Evolutionary conservation across 2,113 vertebrate genomes (phyloP), one percentile per base, ranked within the genome.

Genomic region (Esox niger): DNA sequence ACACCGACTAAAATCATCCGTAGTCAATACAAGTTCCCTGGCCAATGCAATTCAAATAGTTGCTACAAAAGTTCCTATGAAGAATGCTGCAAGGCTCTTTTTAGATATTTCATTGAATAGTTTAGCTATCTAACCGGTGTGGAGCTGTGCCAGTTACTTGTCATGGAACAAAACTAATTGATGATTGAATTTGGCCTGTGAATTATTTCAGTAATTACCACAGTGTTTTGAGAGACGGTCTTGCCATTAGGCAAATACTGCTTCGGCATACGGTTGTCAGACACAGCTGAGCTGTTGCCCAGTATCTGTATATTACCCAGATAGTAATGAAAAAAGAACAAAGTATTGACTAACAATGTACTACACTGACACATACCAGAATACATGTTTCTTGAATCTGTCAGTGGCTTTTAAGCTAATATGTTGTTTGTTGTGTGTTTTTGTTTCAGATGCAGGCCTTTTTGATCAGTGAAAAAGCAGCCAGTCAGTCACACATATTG

Each of bases 181-280:
- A 79, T 74, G 77, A 79, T 33, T 78, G 84, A 82, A 74, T 79
- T 76, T 81, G 64, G 79, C 68, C 85, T 81, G 80, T 79, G 86
- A 82, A 86, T 87, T 82, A 78, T 74, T 82, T 69, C 15, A 73
- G 71, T 89, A 88, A 88, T 87, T 84, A 83, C 81, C 84, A 70
- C 75, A 79, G 85, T 74, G 80, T 86, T 84, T 83, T 85, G 75
- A 83, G 80, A 82, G 68, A 70, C 80, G 70, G 86, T 68, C 71
- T 38, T 54, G 61, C 86, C 85, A 91, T 91, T 89, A 90, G 79
- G 74, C 83, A 81, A 84, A 87, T 89, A 90, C 71, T 62, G 59
- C 79, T 81, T 82, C 72, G 30, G 31, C 64, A 71, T 79, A 77
- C 69, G 82, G 72, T 81, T 79, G 76, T 66, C 81, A 79, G 68